phyloP scores from a whole-genome alignment of 2,888 invertebrate genomes.

The Trissonchulus latispiculum region DNA sequence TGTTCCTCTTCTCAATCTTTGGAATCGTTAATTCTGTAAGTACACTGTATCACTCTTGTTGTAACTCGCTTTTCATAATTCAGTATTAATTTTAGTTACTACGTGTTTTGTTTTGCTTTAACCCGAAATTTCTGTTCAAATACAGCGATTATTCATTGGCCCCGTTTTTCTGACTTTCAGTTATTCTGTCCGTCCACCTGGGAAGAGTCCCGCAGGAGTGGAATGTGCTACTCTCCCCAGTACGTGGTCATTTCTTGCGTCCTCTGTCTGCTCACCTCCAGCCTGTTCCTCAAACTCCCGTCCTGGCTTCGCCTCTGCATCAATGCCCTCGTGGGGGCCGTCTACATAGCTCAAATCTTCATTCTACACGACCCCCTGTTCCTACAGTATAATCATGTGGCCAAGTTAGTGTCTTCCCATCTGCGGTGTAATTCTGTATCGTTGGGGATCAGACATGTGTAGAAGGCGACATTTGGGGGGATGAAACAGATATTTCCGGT shows the following conservation, averaged over 20 bases:
- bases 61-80: conserved; percentile 17
- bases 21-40: conserved; percentile 17
- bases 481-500: too few relatives aligned
- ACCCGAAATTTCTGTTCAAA: too few relatives aligned
- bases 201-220: conserved; percentile 64
- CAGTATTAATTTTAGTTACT: too few relatives aligned
- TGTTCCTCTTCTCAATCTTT: conserved; percentile 8
- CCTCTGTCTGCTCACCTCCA: conserved; percentile 69
- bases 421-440: too few relatives aligned
- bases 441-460: too few relatives aligned
- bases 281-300: conserved; percentile 70
- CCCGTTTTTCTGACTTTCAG: too few relatives aligned
- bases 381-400: conserved; percentile 66
- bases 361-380: conserved; percentile 69
- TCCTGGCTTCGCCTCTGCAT: conserved; percentile 69
- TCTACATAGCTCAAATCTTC: conserved; percentile 68
- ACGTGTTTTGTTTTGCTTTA: too few relatives aligned
- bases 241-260: conserved; percentile 76
- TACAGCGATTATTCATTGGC: too few relatives aligned
- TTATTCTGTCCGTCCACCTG: conserved; percentile 43
- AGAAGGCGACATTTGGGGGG: too few relatives aligned
- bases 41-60: background rate
- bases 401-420: conserved; percentile 66
- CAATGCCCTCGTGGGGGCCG: conserved; percentile 64
- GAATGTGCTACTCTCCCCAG: conserved; percentile 58